Evolutionary conservation across 2,888 invertebrate species (phyloP), one percentile per base, ranked within the genome.

Genomic region (Caenorhabditis sp.): DNA sequence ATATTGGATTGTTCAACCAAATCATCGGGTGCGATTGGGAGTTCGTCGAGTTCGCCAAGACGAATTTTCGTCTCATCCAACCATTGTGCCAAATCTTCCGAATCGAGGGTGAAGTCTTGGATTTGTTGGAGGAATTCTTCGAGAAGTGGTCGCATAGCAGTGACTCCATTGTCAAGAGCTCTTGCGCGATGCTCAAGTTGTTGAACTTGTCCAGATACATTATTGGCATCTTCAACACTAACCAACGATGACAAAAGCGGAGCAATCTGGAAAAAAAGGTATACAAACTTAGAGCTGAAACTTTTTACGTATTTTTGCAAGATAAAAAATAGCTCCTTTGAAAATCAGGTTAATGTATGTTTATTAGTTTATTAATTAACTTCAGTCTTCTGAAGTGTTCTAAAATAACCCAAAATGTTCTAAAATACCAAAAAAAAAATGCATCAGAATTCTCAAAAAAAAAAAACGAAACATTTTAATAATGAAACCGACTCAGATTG

Each of bases 1-100:
- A 95, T 93, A 85, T 95, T 95, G 93, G 95, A 94, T 90, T 95
- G 95, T 81, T 94, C 92, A 49, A 95, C 89, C 62, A 97, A 90
- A 85, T 94, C 94, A 85, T 97, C 96, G 67, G 94, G 93, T 84
- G 94, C 94, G 0, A 96, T 94, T 52, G 92, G 92, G 25, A 86
- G 65, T 26, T 87, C 82, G 8, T 84, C 84, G 60, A 86, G 73
- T 17, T 83, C 73, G 8, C 73, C 62, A 8, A 97, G 90, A 84
- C 93, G 91, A 67, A 92, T 91, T 85, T 95, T 95, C 0, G 95
- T 94, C 73, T 92, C 92, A 80, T 93, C 93, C 62, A 97, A 90
- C 4, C 95, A 90, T 52, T 92, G 91, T 5, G 83, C 92, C 92
- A 86, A 71, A 25, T 94, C 93, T 72, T 93, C 93, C 89, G 96